Base-by-base conservation (phyloP, 30 jellyfish, hydroid and myxozoan genomes). In the Clytia hemisphaerica region DNA sequence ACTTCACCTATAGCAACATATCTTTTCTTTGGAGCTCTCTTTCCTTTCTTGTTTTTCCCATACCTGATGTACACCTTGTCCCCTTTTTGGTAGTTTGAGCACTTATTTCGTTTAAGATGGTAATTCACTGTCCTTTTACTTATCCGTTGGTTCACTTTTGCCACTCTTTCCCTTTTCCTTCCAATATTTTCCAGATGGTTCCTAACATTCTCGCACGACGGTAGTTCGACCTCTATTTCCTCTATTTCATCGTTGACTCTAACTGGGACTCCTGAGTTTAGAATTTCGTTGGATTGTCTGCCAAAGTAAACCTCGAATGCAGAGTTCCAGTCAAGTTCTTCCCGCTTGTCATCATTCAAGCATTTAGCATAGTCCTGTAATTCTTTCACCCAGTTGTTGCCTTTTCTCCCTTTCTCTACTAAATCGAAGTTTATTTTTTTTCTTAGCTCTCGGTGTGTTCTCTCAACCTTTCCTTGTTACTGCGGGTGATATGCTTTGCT, bases 241-340 rank as follows among this genome's bases (percentile, higher is more conserved):
- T n/a, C n/a, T n/a, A n/a, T n/a, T n/a, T n/a, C 53, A 10, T 42
- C 53, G 15, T 42, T 42, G 53, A 42, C n/a, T 42, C n/a, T n/a
- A n/a, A n/a, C n/a, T n/a, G n/a, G n/a, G n/a, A n/a, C n/a, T n/a
- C n/a, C n/a, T n/a, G n/a, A n/a, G n/a, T n/a, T n/a, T n/a, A n/a
- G n/a, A n/a, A 59, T 7, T 59, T 59, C 73, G 64, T 59, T 21
- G 21, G 73, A 59, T 26, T 59, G 21, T 29, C 73, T 21, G 7
- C 73, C 73, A n/a, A 10, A 42, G n/a, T 42, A 42, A 42, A 42
- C n/a, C 73, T 59, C 73, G 29, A 59, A 59, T 7, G 64, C 66
- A 9, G 66, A 25, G 66, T 26, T 59, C 73, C 64, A 59, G 16
- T 63, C 73, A 29, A 59, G 73, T n/a, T 27, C 61, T 22, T 59